Base-by-base conservation (phyloP, 2,113 vertebrate species). In the Zingel zingel region DNA sequence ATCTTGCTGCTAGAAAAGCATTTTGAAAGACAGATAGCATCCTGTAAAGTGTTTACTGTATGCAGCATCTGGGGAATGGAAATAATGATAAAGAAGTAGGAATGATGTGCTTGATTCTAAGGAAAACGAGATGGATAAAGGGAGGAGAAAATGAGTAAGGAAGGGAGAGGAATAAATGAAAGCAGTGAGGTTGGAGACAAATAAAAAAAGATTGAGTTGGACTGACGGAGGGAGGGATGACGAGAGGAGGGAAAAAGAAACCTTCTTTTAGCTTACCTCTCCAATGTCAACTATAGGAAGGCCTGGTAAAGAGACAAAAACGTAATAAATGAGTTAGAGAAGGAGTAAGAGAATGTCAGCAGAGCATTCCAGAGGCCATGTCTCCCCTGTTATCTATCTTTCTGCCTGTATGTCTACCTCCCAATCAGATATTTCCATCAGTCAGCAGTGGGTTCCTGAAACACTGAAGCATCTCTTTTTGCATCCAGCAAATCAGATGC, bases 381-480 rank as follows among this genome's bases (percentile, higher is more conserved):
- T 83, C 77, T 72, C 43, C 74, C 75, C 54, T 25, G 15, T 19
- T 83, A 74, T 88, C 81, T 73, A 5, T 83, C 65, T 75, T 48
- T 70, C 77, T 82, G 54, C 63, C 84, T 77, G 62, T 43, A 66
- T 73, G 62, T 83, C 74, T 74, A 79, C 63, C 68, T 85, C 86
- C 56, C 53, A 69, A 90, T 88, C 90, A 86, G 84, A 84, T 84
- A 82, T 91, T 90, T 80, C 63, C 61, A 85, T 89, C 88, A 82
- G 85, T 91, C 89, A 87, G 90, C 77, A 61, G 64, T 21, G 73
- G 63, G 43, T 53, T 79, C 68, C 68, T 63, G 74, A 88, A 89
- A 90, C 83, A 77, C 82, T 51, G 58, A 74, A 77, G 57, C 57
- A 45, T 50, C 79, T 88, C 48, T 64, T 54, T 87, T 80, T 75